phyloP scores from a whole-genome alignment of 2,113 vertebrate genomes.

The human (Homo sapiens) region DNA sequence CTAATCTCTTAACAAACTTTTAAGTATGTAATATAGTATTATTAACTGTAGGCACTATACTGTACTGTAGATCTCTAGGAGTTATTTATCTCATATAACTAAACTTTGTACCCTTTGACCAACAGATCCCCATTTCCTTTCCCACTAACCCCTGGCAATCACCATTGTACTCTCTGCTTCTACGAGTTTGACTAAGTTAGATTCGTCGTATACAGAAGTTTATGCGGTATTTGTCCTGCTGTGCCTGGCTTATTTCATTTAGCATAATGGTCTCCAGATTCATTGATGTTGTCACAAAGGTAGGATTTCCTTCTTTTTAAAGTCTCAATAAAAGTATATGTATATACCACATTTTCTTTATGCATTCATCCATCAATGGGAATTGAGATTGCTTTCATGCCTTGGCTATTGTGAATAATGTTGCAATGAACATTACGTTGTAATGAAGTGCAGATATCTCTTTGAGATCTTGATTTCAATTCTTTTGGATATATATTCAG shows the following conservation, averaged over 20 bases:
- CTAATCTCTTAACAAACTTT: neutral
- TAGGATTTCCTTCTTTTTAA: too few relatives aligned
- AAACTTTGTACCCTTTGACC: neutral
- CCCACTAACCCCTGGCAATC: neutral
- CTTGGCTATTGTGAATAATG: neutral
- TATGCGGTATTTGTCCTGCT: neutral
- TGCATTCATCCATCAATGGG: rapidly evolving
- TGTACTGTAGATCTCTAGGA: neutral
- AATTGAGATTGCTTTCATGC: neutral
- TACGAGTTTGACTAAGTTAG: neutral
- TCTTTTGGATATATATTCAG: neutral
- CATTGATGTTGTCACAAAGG: neutral
- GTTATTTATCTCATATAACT: neutral
- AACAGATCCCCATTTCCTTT: neutral
- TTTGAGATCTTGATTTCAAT: neutral
- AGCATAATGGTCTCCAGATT: neutral
- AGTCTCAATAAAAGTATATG: neutral
- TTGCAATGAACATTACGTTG: neutral
- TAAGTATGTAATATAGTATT: neutral
- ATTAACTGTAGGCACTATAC: neutral
- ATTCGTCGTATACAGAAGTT: neutral
- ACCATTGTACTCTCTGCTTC: neutral
- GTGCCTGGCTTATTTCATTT: neutral
- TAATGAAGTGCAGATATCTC: too few relatives aligned
- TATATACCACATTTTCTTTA: neutral